Conservation (phyloP, 2,113 vertebrate genomes). For the Hippocampus comes region DNA sequence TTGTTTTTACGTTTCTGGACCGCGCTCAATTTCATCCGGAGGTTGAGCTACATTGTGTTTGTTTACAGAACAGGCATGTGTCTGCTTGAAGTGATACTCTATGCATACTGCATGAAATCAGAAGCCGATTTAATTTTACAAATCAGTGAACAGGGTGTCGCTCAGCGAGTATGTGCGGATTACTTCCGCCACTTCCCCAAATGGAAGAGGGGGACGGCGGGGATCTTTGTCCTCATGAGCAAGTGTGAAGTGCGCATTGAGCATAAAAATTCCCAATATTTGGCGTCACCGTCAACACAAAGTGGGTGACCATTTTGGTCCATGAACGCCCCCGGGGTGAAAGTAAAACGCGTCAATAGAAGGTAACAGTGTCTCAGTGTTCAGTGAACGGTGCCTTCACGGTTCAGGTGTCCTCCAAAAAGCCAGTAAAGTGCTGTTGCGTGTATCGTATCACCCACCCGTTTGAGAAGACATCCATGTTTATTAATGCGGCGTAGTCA, state of each 20-base stretch:
- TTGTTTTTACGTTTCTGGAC: no score
- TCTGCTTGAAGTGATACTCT: background rate
- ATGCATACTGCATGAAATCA: background rate
- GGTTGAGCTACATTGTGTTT: background rate
- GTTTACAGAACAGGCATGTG: background rate
- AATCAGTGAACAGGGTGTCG: background rate
- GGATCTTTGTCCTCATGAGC: slow-evolving; percentile 1
- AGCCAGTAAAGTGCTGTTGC: background rate
- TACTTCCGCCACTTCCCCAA: slow-evolving; percentile 11
- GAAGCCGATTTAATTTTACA: slow-evolving; percentile 1
- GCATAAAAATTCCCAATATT: background rate
- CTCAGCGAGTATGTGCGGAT: background rate
- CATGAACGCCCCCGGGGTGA: background rate
- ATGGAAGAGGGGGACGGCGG: background rate
- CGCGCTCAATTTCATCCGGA: no score
- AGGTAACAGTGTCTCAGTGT: background rate
- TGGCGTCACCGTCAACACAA: background rate
- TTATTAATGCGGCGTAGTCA: background rate
- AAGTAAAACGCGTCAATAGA: background rate
- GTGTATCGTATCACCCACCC: background rate
- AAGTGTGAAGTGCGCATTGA: background rate
- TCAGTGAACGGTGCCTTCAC: background rate
- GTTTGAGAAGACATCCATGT: background rate
- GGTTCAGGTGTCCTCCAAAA: background rate
- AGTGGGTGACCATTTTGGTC: background rate